phyloP scores from a whole-genome alignment of 1,140 invertebrate species.

The Hycleus cichorii region DNA sequence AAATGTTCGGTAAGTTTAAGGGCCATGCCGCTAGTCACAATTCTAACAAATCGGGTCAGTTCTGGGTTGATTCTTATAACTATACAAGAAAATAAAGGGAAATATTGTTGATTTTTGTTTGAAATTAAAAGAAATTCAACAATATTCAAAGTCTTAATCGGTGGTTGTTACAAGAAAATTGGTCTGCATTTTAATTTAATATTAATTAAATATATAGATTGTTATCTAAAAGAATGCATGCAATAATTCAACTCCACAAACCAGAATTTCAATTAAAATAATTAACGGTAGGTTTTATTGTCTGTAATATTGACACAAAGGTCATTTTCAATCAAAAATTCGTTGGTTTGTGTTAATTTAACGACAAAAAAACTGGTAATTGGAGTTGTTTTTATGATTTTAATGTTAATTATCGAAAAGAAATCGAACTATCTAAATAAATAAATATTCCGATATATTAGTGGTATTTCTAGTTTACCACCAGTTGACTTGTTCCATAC shows the following conservation, averaged over 20 bases:
- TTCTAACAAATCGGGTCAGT: conserved; percentile 31
- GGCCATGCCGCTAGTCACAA: conserved; percentile 37
- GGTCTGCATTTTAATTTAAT: background rate
- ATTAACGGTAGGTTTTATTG: too few relatives aligned
- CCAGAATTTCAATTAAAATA: too few relatives aligned
- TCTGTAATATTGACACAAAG: too few relatives aligned
- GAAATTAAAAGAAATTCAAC: background rate
- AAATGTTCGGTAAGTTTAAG: conserved; percentile 27
- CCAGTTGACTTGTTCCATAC: conserved; percentile 38
- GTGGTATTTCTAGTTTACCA: conserved; percentile 28
- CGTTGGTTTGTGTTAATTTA: too few relatives aligned
- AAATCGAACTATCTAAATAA: background rate
- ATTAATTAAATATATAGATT: background rate
- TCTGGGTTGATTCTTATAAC: background rate
- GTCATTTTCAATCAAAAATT: too few relatives aligned
- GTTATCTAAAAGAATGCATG: too few relatives aligned
- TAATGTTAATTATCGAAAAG: conserved; percentile 3
- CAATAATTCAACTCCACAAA: too few relatives aligned
- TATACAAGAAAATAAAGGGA: too few relatives aligned
- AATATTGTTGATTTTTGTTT: conserved; percentile 1
- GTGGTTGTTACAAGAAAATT: background rate
- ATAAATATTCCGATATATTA: background rate
- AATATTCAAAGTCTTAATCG: background rate
- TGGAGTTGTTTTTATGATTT: background rate
- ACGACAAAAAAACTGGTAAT: too few relatives aligned